Evolutionary conservation across 1,140 invertebrate genomes (phyloP).

Genomic region (Dinoponera quadriceps): DNA sequence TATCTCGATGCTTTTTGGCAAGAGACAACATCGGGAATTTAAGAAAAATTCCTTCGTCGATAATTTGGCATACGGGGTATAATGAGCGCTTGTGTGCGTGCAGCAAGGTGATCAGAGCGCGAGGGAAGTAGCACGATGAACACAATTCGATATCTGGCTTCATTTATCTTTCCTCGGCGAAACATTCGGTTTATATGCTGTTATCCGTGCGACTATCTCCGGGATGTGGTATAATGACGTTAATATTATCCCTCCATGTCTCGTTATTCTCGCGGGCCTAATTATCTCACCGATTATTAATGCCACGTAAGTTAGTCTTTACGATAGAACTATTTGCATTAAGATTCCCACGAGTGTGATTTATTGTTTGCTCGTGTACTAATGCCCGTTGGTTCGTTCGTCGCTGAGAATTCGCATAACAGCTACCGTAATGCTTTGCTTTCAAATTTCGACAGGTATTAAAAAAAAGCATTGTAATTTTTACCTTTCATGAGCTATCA

Average conservation of each 20-base stretch:
- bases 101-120: neutral
- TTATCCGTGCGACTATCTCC: constrained; percentile 62
- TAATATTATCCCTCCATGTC: constrained; percentile 28
- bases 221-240: constrained; percentile 52
- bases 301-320: neutral
- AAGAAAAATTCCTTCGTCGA: neutral
- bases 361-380: neutral
- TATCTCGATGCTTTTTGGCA: too few relatives aligned
- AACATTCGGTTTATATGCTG: constrained; percentile 32
- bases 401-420: too few relatives aligned
- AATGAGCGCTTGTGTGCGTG: neutral
- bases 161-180: constrained; percentile 56
- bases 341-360: constrained; percentile 4
- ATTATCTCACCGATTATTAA: constrained; percentile 54
- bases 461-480: too few relatives aligned
- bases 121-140: constrained; percentile 33
- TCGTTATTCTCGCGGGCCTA: constrained; percentile 48
- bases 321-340: neutral
- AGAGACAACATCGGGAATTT: too few relatives aligned
- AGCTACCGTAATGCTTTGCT: too few relatives aligned
- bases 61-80: neutral
- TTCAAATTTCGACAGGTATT: too few relatives aligned
- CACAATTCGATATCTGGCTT: constrained; percentile 47
- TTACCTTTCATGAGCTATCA: too few relatives aligned
- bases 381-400: too few relatives aligned